Conservation (phyloP, 2,888 invertebrate species). For the Eristalinus sepulchralis region DNA sequence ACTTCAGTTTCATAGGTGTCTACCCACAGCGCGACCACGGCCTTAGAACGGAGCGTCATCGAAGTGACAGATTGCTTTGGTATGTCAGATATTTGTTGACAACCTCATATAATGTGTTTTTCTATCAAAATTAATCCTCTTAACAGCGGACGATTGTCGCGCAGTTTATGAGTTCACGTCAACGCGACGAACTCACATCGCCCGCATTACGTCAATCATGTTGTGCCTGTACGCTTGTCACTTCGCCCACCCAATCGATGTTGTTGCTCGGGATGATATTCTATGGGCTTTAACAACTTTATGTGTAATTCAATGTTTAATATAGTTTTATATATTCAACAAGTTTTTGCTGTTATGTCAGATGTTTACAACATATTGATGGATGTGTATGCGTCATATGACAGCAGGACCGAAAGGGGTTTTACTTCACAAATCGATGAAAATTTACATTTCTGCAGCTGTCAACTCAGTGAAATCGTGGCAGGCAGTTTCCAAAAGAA, state of each 20-base stretch:
- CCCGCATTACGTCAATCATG: neutral
- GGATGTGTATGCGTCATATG: neutral
- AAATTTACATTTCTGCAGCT: neutral
- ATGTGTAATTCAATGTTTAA: neutral
- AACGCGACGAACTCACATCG: neutral
- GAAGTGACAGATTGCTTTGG: neutral
- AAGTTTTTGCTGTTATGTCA: neutral
- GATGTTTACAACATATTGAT: neutral
- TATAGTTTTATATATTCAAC: neutral
- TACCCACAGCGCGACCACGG: neutral
- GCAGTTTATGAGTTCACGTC: neutral
- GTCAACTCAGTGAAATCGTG: neutral
- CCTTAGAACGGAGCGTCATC: neutral
- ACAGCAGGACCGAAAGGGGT: too few species aligned
- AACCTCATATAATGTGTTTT: neutral
- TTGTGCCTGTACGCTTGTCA: neutral
- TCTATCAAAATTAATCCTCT: neutral
- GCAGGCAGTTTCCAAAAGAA: neutral
- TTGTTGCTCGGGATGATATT: neutral
- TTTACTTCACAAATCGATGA: neutral
- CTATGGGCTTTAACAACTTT: neutral
- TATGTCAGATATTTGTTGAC: neutral
- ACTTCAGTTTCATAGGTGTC: neutral
- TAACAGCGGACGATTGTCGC: neutral
- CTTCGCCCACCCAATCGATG: neutral